These are phyloP conservation scores for Lerista edwardsae DNA, from an alignment of 2,797 vertebrate species.

Conservation along the genomic window DNA sequence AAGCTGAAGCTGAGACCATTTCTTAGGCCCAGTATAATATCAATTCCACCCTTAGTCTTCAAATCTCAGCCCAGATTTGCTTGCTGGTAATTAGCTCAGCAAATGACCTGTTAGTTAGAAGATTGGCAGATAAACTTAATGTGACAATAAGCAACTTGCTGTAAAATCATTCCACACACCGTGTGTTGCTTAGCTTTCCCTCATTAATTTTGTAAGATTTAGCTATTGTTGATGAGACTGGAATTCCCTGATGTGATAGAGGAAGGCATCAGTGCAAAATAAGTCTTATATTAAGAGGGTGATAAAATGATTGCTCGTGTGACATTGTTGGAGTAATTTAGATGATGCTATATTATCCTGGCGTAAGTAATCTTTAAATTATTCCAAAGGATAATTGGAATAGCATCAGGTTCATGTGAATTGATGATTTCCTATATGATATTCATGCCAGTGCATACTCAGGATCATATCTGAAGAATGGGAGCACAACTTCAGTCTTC, in stretches of 20 bases:
- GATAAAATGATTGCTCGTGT: neutral
- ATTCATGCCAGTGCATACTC: neutral
- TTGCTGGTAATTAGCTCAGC: neutral
- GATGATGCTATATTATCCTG: neutral
- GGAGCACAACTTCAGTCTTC: neutral
- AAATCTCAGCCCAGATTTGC: accelerated
- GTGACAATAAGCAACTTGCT: conserved; percentile 21
- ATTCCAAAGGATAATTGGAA: neutral
- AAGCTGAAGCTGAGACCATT: neutral
- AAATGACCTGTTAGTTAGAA: conserved; percentile 2
- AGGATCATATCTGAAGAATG: neutral
- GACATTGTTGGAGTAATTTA: neutral
- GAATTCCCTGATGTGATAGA: conserved; percentile 36
- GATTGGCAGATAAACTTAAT: neutral
- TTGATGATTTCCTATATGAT: neutral
- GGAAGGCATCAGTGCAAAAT: conserved; percentile 39
- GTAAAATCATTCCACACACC: conserved; percentile 46
- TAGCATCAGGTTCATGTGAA: neutral
- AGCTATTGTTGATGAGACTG: conserved; percentile 22
- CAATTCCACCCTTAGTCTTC: neutral
- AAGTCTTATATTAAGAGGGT: conserved; percentile 50
- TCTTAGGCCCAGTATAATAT: neutral
- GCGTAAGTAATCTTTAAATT: conserved; percentile 5
- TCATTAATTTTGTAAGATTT: conserved; percentile 43
- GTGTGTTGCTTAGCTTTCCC: conserved; percentile 51